Percentiles rank a stretch among this genome's conserved stretches.
phyloP scores from a whole-genome alignment of 2,797 vertebrate genomes.

The Enteromius treurensis region DNA sequence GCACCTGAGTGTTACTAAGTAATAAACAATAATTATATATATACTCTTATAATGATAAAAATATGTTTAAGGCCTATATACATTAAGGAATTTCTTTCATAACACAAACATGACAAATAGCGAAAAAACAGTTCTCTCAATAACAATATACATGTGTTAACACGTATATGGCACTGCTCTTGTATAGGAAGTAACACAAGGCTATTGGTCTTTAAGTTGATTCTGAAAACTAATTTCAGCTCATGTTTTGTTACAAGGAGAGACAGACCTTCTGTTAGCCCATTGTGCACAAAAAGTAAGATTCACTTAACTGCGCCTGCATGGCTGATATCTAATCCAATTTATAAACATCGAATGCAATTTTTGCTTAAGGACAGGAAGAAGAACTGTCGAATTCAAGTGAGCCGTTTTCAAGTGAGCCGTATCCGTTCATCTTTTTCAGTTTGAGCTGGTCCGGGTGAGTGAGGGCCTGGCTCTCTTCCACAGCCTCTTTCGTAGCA shows the following conservation, averaged over 20 bases:
- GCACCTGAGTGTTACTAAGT: background rate
- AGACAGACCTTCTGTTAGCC: background rate
- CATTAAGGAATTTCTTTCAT: background rate
- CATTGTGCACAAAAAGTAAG: background rate
- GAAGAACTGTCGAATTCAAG: conserved; percentile 79
- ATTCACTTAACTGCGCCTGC: background rate
- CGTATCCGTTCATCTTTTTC: conserved; percentile 82
- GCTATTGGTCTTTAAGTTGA: background rate
- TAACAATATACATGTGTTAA: conserved; percentile 13
- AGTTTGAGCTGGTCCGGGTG: conserved; percentile 78
- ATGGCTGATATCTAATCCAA: background rate
- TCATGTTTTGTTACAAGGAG: conserved; percentile 1
- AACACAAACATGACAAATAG: conserved; percentile 18
- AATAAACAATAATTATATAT: background rate
- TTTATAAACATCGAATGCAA: background rate
- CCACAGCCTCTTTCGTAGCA: conserved; percentile 67
- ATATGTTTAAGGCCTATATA: conserved; percentile 36
- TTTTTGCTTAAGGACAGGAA: conserved; percentile 65
- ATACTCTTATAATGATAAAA: background rate
- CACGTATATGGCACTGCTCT: background rate
- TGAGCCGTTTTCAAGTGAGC: conserved; percentile 79
- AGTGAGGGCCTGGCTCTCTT: conserved; percentile 70
- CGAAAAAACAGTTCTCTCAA: background rate
- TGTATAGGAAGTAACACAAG: background rate
- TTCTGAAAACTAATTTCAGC: conserved; percentile 9